Conservation (phyloP, 2,797 vertebrate genomes). For the Pangasius larnaudii region DNA sequence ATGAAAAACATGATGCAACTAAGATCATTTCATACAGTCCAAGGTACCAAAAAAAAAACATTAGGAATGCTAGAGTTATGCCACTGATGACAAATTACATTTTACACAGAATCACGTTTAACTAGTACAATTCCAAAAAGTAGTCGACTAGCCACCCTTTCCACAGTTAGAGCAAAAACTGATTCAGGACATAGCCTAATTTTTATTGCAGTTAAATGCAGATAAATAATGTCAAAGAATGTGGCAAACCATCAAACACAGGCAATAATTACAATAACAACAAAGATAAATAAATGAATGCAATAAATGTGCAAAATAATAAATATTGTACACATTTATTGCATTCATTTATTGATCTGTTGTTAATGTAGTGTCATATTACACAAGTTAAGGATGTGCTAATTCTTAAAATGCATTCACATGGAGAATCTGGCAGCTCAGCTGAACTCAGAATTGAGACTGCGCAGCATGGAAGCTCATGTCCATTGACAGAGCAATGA, state of each 20-base stretch:
- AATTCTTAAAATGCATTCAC: neutral
- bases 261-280: neutral
- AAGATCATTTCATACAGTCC: neutral
- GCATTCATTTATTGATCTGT: no score
- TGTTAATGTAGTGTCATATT: neutral
- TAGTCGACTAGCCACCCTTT: neutral
- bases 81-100: neutral
- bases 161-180: neutral
- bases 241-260: neutral
- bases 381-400: neutral
- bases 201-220: neutral
- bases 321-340: neutral
- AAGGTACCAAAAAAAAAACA: neutral
- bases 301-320: neutral
- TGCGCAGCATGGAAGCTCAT: neutral
- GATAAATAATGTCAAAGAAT: neutral
- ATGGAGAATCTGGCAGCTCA: neutral
- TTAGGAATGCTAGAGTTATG: neutral
- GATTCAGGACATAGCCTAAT: neutral
- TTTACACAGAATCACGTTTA: neutral
- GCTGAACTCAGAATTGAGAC: neutral
- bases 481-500: neutral
- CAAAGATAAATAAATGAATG: neutral
- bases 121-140: neutral
- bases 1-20: neutral